phyloP scores from a whole-genome alignment of 2,797 vertebrate genomes.

The Trachurus trachurus region DNA sequence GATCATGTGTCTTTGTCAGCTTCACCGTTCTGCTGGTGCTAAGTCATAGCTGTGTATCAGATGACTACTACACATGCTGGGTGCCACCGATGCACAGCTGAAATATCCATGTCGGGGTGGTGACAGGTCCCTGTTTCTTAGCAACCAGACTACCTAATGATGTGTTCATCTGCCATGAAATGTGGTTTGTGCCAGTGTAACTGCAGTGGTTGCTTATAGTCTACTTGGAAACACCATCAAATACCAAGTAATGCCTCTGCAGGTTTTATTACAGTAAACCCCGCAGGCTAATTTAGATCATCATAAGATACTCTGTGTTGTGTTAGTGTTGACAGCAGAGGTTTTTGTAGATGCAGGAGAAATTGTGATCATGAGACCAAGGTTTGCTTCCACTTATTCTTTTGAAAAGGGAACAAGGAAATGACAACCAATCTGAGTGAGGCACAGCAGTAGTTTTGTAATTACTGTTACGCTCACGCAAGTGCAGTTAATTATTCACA shows the following conservation, averaged over 20 bases:
- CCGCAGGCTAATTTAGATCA: slow-evolving; percentile 42
- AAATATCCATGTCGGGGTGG: slow-evolving; percentile 75
- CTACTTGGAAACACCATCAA: slow-evolving; percentile 56
- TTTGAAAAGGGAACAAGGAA: slow-evolving; percentile 17
- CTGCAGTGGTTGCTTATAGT: slow-evolving; percentile 56
- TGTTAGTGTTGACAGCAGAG: slow-evolving; percentile 34
- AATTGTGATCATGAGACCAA: slow-evolving; percentile 10
- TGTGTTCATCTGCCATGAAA: slow-evolving; percentile 64
- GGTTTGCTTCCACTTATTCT: slow-evolving; percentile 13
- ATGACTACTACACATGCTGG: slow-evolving; percentile 76
- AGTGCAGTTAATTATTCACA: slow-evolving; percentile 9
- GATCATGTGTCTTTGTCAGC: slow-evolving; percentile 73
- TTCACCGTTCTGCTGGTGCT: slow-evolving; percentile 61
- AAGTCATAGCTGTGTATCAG: slow-evolving; percentile 74
- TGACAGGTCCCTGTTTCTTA: slow-evolving; percentile 74
- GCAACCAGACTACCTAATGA: slow-evolving; percentile 72
- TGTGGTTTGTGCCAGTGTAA: slow-evolving; percentile 48
- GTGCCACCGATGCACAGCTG: slow-evolving; percentile 60
- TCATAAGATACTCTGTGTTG: slow-evolving; percentile 26
- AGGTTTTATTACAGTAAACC: slow-evolving; percentile 48
- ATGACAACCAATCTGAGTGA: neutral
- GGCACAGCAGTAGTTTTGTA: neutral
- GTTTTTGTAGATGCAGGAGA: slow-evolving; percentile 16
- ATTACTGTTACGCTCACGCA: neutral
- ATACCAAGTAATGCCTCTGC: slow-evolving; percentile 51